Evolutionary conservation across 2,797 vertebrate species (phyloP).

Genomic region (Chloroceryle amazona): DNA sequence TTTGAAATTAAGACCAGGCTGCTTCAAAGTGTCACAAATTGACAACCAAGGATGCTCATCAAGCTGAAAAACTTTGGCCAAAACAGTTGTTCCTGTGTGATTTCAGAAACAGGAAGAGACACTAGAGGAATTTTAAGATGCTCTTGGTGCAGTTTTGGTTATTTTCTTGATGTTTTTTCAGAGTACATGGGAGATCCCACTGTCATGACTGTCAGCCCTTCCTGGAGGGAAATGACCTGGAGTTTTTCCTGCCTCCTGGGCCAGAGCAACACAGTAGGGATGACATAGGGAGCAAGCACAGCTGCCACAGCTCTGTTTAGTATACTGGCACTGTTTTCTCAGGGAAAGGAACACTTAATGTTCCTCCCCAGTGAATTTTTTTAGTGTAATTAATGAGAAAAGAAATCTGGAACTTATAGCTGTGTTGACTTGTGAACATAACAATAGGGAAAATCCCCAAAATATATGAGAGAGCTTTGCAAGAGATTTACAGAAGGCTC

Average conservation of each 20-base stretch:
- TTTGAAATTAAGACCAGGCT: background rate
- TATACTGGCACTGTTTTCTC: background rate
- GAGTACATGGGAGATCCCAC: background rate
- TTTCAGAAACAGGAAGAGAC: background rate
- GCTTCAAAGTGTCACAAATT: background rate
- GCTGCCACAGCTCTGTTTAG: background rate
- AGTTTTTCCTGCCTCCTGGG: background rate
- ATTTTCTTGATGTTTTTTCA: background rate
- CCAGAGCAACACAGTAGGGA: background rate
- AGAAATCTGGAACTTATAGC: background rate
- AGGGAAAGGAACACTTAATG: background rate
- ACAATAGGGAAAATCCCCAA: background rate
- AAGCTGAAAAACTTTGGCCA: background rate
- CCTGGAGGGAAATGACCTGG: background rate
- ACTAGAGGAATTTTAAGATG: background rate
- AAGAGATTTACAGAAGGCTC: background rate
- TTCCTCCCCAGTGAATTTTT: background rate
- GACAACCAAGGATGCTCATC: background rate
- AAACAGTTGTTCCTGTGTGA: background rate
- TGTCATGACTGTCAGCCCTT: background rate
- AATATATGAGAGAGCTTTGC: background rate
- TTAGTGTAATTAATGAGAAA: slow-evolving; percentile 11
- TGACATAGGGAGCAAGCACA: background rate
- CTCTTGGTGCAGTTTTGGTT: background rate
- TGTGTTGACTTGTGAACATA: background rate